Evolutionary conservation across 1,140 invertebrate species (phyloP), one percentile per base, ranked within the genome.

Genomic region (Leptinotarsa defecta): DNA sequence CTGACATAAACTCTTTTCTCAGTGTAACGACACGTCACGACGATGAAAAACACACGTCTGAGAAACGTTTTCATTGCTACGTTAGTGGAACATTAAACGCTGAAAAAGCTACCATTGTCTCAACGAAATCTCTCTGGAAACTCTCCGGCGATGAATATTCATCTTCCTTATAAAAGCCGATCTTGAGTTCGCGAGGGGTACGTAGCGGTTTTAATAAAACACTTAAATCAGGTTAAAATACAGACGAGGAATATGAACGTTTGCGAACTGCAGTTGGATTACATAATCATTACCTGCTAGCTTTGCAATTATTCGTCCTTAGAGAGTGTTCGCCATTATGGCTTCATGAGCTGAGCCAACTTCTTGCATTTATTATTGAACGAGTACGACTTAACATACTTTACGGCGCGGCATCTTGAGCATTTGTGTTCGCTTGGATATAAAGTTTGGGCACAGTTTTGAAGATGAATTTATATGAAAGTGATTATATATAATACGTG

Each of bases 121-220:
- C 69, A 73, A 52, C 68, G 70, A 71, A 52, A 52, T 49, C 48
- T 24, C 17, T 65, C 64, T 70, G 68, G 68, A 70, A 70, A 48
- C 34, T 70, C 34, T 70, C 20, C 5, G 48, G 68, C 19, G 48
- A 78, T 78, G 77, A 78, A 78, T 78, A 78, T 78, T 78, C 77
- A 78, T 78, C 71, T 68, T 49, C 69, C 67, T 63, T 76, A 78
- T 78, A 78, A 78, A 76, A 78, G 77, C 74, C 71, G 68, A 78
- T 74, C 71, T 78, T 61, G 72, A 78, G 71, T 78, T 76, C 74
- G 65, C 74, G 73, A 76, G 71, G 63, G 75, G 76, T 76, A 74
- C 68, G 67, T 78, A 71, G 74, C 73, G 71, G 77, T 78, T 78
- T 76, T 78, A 76, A 76, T 78, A 76, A 75, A 76, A 78, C 77